These are phyloP conservation scores for Amiota mariae DNA, from an alignment of 2,888 invertebrate genomes.

Conservation along the genomic window DNA sequence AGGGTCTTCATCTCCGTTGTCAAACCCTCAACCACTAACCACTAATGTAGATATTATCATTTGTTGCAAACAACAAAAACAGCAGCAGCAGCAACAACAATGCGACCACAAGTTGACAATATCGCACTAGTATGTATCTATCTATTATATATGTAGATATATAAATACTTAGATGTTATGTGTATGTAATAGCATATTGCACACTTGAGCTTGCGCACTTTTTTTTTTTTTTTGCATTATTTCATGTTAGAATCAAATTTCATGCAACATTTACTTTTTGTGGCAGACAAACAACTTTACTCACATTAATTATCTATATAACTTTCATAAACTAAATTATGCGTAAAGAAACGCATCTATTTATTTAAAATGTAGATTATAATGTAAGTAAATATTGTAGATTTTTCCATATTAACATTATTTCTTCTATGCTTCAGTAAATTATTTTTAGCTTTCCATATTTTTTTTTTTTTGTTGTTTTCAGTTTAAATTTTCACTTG, in stretches of 20 bases:
- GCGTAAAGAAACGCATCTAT: background rate
- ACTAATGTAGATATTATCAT: background rate
- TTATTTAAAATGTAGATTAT: too few relatives aligned
- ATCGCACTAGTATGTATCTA: background rate
- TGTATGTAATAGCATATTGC: background rate
- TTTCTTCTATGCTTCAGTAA: too few relatives aligned
- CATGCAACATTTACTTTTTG: slow-evolving; percentile 19
- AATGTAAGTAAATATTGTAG: too few relatives aligned
- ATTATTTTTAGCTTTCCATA: too few relatives aligned
- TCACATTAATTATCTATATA: background rate
- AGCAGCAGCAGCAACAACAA: background rate
- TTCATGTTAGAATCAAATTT: background rate
- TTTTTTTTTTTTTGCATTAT: too few relatives aligned
- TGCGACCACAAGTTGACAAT: background rate
- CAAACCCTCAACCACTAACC: background rate
- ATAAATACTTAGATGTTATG: too few relatives aligned
- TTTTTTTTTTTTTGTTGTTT: too few relatives aligned
- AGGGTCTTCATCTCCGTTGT: background rate
- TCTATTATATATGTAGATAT: background rate
- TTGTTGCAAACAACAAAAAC: background rate
- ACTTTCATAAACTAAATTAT: slow-evolving; percentile 9
- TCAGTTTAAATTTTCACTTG: too few relatives aligned
- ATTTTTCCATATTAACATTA: too few relatives aligned
- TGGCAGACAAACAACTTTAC: background rate
- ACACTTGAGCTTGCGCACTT: slow-evolving; percentile 1